Evolutionary conservation across 2,888 invertebrate species (phyloP), one percentile per base, ranked within the genome.

Genomic region (Nasonia oneida): DNA sequence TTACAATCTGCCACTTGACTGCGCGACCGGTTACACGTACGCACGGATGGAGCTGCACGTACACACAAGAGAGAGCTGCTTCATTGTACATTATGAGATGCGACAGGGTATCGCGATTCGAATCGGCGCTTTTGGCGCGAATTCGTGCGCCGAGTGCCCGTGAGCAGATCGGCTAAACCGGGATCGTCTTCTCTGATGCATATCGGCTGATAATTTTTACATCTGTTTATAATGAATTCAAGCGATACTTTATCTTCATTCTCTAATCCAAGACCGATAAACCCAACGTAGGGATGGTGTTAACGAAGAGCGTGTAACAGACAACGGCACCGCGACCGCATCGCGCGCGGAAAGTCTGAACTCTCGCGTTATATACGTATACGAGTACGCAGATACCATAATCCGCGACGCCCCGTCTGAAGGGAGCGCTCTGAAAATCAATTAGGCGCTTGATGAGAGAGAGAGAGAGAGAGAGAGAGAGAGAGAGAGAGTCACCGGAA

Each of bases 1-100:
- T 92, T 92, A 91, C 90, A 91, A 91, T 91, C 91, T 91, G 91
- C 91, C 91, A 91, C 90, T 92, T 90, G 91, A 90, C 89, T 89
- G 89, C 88, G 73, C 87, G 89, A 89, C 87, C 88, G 86, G 89
- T 89, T 89, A 87, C 42, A 42, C 47, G 23, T 74, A 47, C 67
- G 33, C 2, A 53, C 18, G 23, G 50, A 53, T 6, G 10, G 23
- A 18, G n/a, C 57, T 29, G 39, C 18, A 39, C 39, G 57, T 39
- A 23, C 37, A 12, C 4, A 8, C 23, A n/a, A 14, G 23, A 67
- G 67, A 64, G 37, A 37, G 37, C 37, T 53, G 50, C 15, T 53
- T 18, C 18, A n/a, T 37, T 71, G 10, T 8, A 8, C 71, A 71
- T 37, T 3, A n/a, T 8, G 47, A 67, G 29, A 67, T 64, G 8